A percentile compares a stretch with the other conserved stretches of the same genome.
Conservation (phyloP, 2,797 vertebrate genomes). For the Pelobates cultripes region DNA sequence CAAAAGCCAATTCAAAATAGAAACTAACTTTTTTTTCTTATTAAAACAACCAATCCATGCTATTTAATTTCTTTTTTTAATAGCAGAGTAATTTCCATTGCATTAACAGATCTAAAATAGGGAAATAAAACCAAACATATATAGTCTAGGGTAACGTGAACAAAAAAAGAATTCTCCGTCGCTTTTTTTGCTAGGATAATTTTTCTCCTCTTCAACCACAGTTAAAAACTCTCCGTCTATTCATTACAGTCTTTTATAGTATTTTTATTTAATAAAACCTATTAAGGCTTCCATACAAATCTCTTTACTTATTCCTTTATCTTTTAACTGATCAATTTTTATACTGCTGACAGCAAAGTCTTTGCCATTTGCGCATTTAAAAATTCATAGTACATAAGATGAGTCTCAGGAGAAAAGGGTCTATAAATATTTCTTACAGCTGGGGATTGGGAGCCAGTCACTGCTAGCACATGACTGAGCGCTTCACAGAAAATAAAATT, state of each 20-base stretch:
- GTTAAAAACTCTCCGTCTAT: conserved; percentile 72
- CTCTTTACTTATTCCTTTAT: conserved; percentile 90
- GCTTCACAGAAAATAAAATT: conserved; percentile 94
- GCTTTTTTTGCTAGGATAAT: conserved; percentile 74
- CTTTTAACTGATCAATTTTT: conserved; percentile 99
- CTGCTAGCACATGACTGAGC: conserved; percentile 84
- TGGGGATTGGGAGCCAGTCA: conserved; percentile 82
- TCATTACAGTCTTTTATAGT: conserved; percentile 91
- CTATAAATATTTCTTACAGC: conserved; percentile 91
- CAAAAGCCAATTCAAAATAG: not conserved
- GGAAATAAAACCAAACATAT: conserved; percentile 53
- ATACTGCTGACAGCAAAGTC: conserved; percentile 96
- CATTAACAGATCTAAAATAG: conserved; percentile 64
- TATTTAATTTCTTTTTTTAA: no score
- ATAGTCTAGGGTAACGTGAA: conserved; percentile 69
- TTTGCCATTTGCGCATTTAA: conserved; percentile 95
- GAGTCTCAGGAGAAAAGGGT: conserved; percentile 87
- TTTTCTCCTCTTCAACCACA: conserved; percentile 74
- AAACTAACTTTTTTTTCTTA: not conserved
- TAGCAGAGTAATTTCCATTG: not conserved
- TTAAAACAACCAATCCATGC: not conserved
- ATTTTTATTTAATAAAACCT: conserved; percentile 99
- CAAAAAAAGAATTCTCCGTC: conserved; percentile 59
- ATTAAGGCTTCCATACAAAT: conserved; percentile 99
- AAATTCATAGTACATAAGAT: conserved; percentile 96